These are phyloP conservation scores for Synanthedon formicaeformis DNA, from an alignment of 2,888 invertebrate species.

Conservation along the genomic window DNA sequence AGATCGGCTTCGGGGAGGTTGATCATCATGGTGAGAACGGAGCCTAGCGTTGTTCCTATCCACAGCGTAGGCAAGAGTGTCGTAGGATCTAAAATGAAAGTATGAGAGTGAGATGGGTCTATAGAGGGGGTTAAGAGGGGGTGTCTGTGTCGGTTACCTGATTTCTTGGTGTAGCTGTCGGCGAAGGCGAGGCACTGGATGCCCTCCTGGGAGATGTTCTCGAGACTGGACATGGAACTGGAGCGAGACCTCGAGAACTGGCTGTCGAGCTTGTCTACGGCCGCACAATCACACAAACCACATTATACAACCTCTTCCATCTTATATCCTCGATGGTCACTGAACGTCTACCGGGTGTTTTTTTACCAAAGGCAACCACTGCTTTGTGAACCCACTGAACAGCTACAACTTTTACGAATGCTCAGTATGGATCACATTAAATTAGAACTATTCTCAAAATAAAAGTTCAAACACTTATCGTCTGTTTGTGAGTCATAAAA, in stretches of 20 bases:
- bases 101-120: too few relatives aligned
- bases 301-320: constrained; percentile 25
- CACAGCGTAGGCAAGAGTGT: constrained; percentile 90
- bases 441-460: too few relatives aligned
- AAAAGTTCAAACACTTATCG: background rate
- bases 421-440: too few relatives aligned
- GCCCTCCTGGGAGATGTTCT: constrained; percentile 96
- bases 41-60: constrained; percentile 98
- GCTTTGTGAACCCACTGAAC: background rate
- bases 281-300: constrained; percentile 42
- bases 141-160: constrained; percentile 72
- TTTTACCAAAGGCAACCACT: background rate
- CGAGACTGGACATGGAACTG: constrained; percentile 97
- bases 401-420: constrained; percentile 2
- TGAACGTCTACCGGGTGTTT: background rate
- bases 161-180: constrained; percentile 94
- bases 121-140: background rate
- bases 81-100: constrained; percentile 77
- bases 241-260: constrained; percentile 96
- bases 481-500: too few relatives aligned
- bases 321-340: background rate
- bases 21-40: constrained; percentile 92
- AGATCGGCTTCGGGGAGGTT: constrained; percentile 84
- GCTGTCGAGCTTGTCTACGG: constrained; percentile 96
- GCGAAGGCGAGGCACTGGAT: constrained; percentile 96